Base-by-base conservation (phyloP, 2,113 vertebrate species). In the Abramis brama region DNA sequence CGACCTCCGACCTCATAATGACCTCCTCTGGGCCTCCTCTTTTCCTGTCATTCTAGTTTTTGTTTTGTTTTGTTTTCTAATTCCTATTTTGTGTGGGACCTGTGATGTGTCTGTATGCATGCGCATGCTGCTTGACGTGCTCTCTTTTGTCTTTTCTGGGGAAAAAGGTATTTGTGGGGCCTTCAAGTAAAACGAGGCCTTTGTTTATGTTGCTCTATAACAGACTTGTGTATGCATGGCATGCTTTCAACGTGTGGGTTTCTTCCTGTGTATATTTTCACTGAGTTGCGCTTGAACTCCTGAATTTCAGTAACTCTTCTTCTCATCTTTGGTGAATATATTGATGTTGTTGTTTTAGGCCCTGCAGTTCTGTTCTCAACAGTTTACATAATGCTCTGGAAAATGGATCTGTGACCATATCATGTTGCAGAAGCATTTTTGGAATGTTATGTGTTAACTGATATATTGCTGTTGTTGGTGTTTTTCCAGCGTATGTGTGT, bases 1-100 rank as follows among this genome's bases (percentile, higher is more conserved):
- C 93, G 94, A 96, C 96, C 95, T 96, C 95, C 96, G 96, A 96
- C 95, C 94, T 96, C 95, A 94, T 94, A 94, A 91, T 90, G 95
- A 94, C 93, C 93, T 96, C 95, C 95, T 94, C 94, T 94, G 94
- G 95, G 94, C 94, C 94, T 94, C 91, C 92, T 96, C 95, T 95
- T 93, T 92, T 93, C 90, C 88, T 89, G 87, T 94, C 95, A 94
- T 94, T 76, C 84, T 74, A 74, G 73, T 86, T 85, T 87, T 75
- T 79, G 30, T 80, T 84, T 76, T 57, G 39, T 43, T 43, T 43
- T 1, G 88, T 89, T 92, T 90, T 90, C 89, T 89, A 91, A 88
- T 91, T 93, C 92, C 91, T 92, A 91, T 92, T 90, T 93, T 90
- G 90, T 81, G 91, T 89, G 91, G 91, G 89, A 91, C 43, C 75